Evolutionary conservation across 2,797 vertebrate genomes (phyloP), one percentile per base, ranked within the genome.

Genomic region (Dipus sagitta): DNA sequence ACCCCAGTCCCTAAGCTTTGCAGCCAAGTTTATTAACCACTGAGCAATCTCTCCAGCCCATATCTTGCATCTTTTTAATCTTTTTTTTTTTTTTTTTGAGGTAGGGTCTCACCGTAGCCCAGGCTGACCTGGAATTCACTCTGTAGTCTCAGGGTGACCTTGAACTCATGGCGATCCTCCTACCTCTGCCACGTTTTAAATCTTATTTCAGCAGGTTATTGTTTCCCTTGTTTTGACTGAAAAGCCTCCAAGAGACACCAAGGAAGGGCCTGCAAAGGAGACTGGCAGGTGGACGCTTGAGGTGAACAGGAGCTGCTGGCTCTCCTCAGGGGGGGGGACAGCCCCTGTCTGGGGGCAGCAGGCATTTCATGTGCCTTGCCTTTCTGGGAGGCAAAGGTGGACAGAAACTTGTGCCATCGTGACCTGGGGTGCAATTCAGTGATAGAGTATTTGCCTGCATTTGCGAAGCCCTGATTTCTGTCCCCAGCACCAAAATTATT

Each of bases 191-290:
- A 54, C 15, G 15, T 9, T 70, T 75, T 42, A 85, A 26, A 54
- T 54, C 13, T 80, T 80, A 34, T 71, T 88, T 75, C 38, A 82
- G 79, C 70, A 77, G 68, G 38, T 67, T 79, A 23, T 80, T 90
- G 14, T 30, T 82, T 83, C 78, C 78, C 23, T 84, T 90, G 38
- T 42, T 64, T 64, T 68, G 62, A 20, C 82, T 65, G n/a, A 26
- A 79, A 78, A 85, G 23, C 32, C 52, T 17, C 28, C 1, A 30
- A 21, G 34, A 17, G 23, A 12, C 17, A 13, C 21, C 17, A 1
- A 3, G 47, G 58, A 74, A 90, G 54, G 83, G 4, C 18, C 18
- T 75, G n/a, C 3, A 47, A 75, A 64, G 75, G 67, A 14, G n/a
- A 62, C 54, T 34, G 10, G 64, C 77, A n/a, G 80, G 15, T 74